These are phyloP conservation scores for Apis florea DNA, from an alignment of 1,140 invertebrate genomes.

Conservation along the genomic window DNA sequence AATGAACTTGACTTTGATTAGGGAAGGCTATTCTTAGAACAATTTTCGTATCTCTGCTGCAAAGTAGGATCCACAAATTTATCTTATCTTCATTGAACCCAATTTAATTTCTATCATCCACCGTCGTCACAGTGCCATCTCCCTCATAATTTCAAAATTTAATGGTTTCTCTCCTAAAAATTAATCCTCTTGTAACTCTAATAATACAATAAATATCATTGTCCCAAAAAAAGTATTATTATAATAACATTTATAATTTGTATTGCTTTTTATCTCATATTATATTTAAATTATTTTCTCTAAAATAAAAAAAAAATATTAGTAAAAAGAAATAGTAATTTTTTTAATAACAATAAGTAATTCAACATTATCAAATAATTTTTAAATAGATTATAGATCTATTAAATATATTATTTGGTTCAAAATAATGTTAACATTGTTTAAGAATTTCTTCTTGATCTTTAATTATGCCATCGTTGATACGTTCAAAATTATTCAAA, in stretches of 20 bases:
- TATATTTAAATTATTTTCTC: no score
- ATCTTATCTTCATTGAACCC: slow-evolving; percentile 32
- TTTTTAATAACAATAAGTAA: no score
- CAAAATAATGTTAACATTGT: no score
- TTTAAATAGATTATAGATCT: no score
- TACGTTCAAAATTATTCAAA: background rate
- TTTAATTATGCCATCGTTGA: no score
- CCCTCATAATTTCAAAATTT: background rate
- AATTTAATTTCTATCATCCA: slow-evolving; percentile 15
- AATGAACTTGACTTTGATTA: slow-evolving; percentile 29
- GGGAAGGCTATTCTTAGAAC: background rate
- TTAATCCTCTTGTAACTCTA: background rate
- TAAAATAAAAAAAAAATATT: no score
- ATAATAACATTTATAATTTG: no score
- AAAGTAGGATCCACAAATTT: slow-evolving; percentile 10
- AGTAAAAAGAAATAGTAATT: no score
- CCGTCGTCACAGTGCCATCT: background rate
- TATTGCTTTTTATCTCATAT: no score
- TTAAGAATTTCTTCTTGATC: no score
- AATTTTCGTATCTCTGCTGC: background rate
- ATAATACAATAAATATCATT: background rate
- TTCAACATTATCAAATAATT: no score
- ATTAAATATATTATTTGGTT: no score
- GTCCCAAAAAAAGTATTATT: background rate
- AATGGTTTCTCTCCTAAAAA: background rate